Base-by-base conservation (phyloP, 2,888 invertebrate species). In the Ormia ochracea region DNA sequence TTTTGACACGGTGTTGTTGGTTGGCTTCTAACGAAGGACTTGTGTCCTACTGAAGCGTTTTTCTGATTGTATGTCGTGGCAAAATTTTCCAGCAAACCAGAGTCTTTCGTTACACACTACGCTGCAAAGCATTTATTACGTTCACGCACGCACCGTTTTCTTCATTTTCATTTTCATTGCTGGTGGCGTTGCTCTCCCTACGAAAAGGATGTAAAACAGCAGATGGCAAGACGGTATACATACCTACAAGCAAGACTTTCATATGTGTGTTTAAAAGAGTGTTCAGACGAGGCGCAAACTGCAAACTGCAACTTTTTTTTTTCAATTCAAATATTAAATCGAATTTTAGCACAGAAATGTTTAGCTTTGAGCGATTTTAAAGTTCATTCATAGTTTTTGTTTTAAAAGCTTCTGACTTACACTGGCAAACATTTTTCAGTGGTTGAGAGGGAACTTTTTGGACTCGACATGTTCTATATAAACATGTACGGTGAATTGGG, bases 11-110 rank as follows among this genome's bases (percentile, higher is more conserved):
- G 84, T 79, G 78, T 76, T 87, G 88, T 76, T 87, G 88, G 85
- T 87, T 88, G 88, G 85, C 87, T 88, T 88, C 87, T 87, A 87
- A 87, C 88, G 88, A 89, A 88, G 87, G 88, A 89, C 89, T 89
- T 88, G 70, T 86, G 88, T 87, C 88, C 88, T 87, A 88, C 88
- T 88, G 88, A 88, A 86, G 68, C 78, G 82, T 77, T 78, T 68
- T 75, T 74, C 76, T 72, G 45, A 61, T 61, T 65, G 74, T 73
- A 76, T 70, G 81, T 65, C 81, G 78, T 81, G 72, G 45, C 79
- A 69, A 69, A 77, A 70, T 66, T 80, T 72, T 59, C 50, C 75
- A 59, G 50, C 68, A 61, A 52, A 69, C 36, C 10, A 43, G 19
- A 61, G 26, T 56, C 82, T 82, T 84, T 81, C 76, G 21, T 72